Evolutionary conservation across 2,113 vertebrate genomes (phyloP).

Genomic region (Hyla sarda): DNA sequence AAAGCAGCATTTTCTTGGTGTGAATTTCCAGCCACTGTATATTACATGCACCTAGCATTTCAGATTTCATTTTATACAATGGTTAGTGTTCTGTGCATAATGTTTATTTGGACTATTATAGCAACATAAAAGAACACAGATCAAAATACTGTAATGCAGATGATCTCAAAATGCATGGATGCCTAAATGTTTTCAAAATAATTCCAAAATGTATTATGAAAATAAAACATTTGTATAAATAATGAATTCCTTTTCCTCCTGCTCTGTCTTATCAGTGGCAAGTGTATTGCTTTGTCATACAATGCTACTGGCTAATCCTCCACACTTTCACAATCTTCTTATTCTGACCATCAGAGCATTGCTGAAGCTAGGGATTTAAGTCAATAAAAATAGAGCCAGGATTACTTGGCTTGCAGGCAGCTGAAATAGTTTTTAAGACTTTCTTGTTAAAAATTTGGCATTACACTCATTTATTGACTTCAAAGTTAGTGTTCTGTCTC

Average conservation of each 20-base stretch:
- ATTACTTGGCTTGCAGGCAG: slow-evolving; percentile 75
- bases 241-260: slow-evolving; percentile 62
- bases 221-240: slow-evolving; percentile 61
- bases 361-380: slow-evolving; percentile 74
- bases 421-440: slow-evolving; percentile 71
- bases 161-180: not conserved
- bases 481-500: slow-evolving; percentile 58
- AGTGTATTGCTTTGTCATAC: slow-evolving; percentile 75
- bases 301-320: slow-evolving; percentile 74
- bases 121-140: not conserved
- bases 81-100: not conserved
- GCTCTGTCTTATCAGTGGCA: slow-evolving; percentile 63
- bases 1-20: too few species aligned
- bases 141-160: not conserved
- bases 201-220: slow-evolving; percentile 7
- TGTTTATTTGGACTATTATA: not conserved
- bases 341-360: slow-evolving; percentile 69
- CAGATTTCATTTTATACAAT: not conserved
- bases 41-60: too few species aligned
- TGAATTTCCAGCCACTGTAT: too few species aligned
- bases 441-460: slow-evolving; percentile 64
- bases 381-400: slow-evolving; percentile 78
- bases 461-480: slow-evolving; percentile 61
- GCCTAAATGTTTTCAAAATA: slow-evolving; percentile 1
- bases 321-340: slow-evolving; percentile 78